Base-by-base conservation (phyloP, 2,888 invertebrate genomes). In the Leucophora obtusa region DNA sequence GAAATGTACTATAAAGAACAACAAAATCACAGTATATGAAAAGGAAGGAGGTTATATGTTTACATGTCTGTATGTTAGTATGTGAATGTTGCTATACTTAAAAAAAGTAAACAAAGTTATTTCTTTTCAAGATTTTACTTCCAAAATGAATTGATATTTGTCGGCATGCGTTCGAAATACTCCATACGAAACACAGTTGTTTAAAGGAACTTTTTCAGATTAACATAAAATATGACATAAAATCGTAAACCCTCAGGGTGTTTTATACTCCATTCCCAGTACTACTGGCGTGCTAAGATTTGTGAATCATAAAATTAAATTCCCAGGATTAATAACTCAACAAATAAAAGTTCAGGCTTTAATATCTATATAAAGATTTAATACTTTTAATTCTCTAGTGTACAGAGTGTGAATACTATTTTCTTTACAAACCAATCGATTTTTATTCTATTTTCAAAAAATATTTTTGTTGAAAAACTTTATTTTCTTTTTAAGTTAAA, bases 391-490 rank as follows among this genome's bases (percentile, higher is more conserved):
- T 7, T 28, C 28, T 28, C 28, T 28, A 28, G 28, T 28, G 7
- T 7, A 28, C 7, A 28, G 11, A 38, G 10, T 38, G 38, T 38
- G 14, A 38, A 38, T 38, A 38, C 38, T 11, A 11, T 11, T 38
- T 38, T 38, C 38, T 38, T 35, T 58, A 35, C 10, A 7, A 58
- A 17, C 6, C 43, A 24, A 63, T 33, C 17, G 47, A 50, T 63
- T 50, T 63, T 7, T 50, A 28, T 17, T n/a, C 43, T 14, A 6
- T n/a, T n/a, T 6, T 4, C 43, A 47, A 47, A 47, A 47, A 47
- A 47, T 7, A n/a, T 50, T 59, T 38, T 59, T 8, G 33, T 50
- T 18, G 14, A 5, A 58, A n/a, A 50, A 62, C 28, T 63, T 21
- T 21, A 51, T 14, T 53, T 63, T 63, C 4, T 51, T n/a, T 47